phyloP scores from a whole-genome alignment of 2,797 vertebrate species.

The Pseudochirops cupreus region DNA sequence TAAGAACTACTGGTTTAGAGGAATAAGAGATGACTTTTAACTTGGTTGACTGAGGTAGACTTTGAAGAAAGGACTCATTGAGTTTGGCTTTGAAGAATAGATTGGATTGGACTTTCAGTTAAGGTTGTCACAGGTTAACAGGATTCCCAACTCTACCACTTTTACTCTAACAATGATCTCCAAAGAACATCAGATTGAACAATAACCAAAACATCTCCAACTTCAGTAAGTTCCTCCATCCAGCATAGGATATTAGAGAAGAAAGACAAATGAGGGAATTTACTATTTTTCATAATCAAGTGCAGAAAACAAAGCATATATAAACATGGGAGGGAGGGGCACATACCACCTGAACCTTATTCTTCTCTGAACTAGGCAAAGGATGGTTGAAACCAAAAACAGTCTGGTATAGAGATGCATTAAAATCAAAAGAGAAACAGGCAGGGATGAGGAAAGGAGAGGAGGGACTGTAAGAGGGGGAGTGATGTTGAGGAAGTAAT shows the following conservation, averaged over 20 bases:
- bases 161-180: not conserved
- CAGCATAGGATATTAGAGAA: not conserved
- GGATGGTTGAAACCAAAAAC: not conserved
- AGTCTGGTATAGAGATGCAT: not conserved
- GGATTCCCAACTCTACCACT: not conserved
- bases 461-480: not conserved
- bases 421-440: not conserved
- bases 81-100: slow-evolving; percentile 39
- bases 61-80: slow-evolving; percentile 27
- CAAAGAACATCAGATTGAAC: not conserved
- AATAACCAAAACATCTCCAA: not conserved
- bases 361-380: not conserved
- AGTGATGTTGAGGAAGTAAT: not conserved
- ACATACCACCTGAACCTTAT: not conserved
- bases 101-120: slow-evolving; percentile 26
- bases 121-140: not conserved
- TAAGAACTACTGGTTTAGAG: not conserved
- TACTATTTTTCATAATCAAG: not conserved
- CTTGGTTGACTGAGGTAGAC: not conserved
- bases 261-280: not conserved
- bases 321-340: not conserved
- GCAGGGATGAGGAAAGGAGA: not conserved
- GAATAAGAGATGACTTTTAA: not conserved
- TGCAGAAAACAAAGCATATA: not conserved
- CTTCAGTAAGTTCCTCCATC: not conserved